Conservation (phyloP, 2,797 vertebrate genomes). For the Dicrostonyx torquatus region DNA sequence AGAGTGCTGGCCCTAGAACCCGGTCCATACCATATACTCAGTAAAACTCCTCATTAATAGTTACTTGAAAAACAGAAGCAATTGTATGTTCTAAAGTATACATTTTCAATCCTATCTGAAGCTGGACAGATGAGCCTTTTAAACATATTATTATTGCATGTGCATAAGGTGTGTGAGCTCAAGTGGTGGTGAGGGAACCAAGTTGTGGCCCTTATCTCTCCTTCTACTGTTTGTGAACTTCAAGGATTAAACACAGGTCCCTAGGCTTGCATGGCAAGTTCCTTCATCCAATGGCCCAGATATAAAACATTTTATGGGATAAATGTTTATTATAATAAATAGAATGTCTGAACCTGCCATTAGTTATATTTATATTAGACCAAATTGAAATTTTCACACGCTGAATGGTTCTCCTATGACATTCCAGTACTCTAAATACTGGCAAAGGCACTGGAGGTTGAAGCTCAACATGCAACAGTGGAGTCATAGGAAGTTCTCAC, state of each 20-base stretch:
- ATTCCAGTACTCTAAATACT: neutral
- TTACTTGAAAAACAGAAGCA: neutral
- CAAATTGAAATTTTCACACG: neutral
- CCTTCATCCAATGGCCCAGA: neutral
- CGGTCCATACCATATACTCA: neutral
- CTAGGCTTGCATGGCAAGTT: neutral
- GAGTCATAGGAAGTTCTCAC: neutral
- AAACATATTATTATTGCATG: neutral
- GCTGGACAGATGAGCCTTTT: neutral
- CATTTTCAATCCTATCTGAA: constrained; percentile 6
- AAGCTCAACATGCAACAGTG: neutral
- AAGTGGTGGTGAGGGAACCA: neutral
- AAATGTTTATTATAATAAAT: constrained; percentile 30
- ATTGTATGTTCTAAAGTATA: neutral
- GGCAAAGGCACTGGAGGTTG: neutral
- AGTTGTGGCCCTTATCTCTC: neutral
- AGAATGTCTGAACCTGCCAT: neutral
- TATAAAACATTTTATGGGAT: neutral
- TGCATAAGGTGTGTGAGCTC: neutral
- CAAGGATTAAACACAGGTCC: neutral
- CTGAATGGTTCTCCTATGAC: neutral
- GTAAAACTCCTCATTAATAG: neutral
- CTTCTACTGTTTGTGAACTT: too few species aligned
- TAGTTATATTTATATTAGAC: neutral
- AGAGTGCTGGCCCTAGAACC: neutral